These are phyloP conservation scores for Prunella strophiata DNA, from an alignment of 2,797 vertebrate species.

Conservation along the genomic window DNA sequence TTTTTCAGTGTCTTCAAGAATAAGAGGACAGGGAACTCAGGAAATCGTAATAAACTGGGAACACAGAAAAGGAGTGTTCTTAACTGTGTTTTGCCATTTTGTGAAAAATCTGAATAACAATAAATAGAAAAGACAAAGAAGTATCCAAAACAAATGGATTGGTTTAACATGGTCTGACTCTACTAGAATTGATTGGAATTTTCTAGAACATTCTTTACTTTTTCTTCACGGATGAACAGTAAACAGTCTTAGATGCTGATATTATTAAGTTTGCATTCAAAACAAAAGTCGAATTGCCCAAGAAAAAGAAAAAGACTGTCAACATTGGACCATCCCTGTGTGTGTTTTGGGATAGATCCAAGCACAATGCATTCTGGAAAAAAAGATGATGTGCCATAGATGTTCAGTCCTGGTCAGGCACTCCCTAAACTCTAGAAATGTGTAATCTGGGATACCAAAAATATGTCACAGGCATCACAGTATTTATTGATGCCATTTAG, in stretches of 20 bases:
- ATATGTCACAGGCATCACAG: conserved; percentile 26
- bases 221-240: not conserved
- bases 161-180: not conserved
- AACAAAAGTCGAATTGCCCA: not conserved
- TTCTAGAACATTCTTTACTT: conserved; percentile 3
- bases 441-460: conserved; percentile 37
- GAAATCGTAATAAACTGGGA: not conserved
- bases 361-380: conserved; percentile 55
- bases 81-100: not conserved
- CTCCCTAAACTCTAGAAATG: conserved; percentile 49
- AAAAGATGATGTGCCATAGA: conserved; percentile 28
- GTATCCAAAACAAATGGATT: not conserved
- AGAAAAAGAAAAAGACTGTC: not conserved
- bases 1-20: not conserved
- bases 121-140: not conserved
- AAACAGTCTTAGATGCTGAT: not conserved
- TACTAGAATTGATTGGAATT: not conserved
- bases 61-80: not conserved
- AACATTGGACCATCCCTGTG: not conserved
- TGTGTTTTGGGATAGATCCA: conserved; percentile 48
- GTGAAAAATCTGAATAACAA: not conserved
- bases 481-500: conserved; percentile 47
- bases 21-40: not conserved
- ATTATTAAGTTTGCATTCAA: not conserved
- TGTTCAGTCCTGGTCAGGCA: conserved; percentile 32